Percentiles rank a stretch among this genome's conserved stretches.
phyloP scores from a whole-genome alignment of 2,888 invertebrate species.

The Acanthoscelides obtectus region DNA sequence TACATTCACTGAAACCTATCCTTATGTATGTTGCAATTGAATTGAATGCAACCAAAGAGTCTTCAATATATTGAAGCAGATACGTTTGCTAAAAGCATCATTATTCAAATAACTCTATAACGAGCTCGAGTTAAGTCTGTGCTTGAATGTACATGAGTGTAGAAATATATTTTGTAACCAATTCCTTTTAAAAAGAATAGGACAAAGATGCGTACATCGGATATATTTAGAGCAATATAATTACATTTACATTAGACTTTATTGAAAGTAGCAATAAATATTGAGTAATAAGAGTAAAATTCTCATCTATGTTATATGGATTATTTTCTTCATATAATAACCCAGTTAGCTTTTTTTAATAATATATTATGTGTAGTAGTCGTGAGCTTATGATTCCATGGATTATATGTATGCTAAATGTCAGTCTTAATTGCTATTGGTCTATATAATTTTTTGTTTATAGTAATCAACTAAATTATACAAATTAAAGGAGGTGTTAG shows the following conservation, averaged over 20 bases:
- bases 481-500: neutral
- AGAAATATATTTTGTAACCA: neutral
- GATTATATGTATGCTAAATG: neutral
- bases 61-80: too few species aligned
- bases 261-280: neutral
- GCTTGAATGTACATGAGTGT: neutral
- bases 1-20: too few species aligned
- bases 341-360: neutral
- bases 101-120: neutral
- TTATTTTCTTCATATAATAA: neutral
- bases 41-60: too few species aligned
- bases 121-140: too few species aligned
- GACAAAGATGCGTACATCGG: neutral
- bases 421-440: neutral
- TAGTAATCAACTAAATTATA: neutral
- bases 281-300: neutral
- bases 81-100: neutral
- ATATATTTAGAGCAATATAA: neutral
- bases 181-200: neutral
- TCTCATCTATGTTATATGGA: neutral
- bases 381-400: neutral
- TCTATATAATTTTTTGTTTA: neutral
- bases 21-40: too few species aligned
- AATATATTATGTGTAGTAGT: neutral
- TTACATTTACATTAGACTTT: neutral